Base-by-base conservation (phyloP, 2,797 vertebrate genomes). In the Chelon auratus region DNA sequence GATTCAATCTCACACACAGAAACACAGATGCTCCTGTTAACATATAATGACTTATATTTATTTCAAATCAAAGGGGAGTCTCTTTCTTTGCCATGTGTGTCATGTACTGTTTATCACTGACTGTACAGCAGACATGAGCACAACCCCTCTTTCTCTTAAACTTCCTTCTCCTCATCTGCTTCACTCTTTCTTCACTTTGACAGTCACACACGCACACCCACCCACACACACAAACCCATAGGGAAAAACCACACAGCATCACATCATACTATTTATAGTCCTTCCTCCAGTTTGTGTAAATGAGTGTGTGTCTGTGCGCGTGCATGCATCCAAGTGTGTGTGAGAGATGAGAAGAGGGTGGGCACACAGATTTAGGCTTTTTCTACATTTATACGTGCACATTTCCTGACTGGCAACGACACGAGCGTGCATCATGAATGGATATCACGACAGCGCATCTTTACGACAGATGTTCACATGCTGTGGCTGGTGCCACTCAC, bases 181-280 rank as follows among this genome's bases (percentile, higher is more conserved):
- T 77, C 75, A 43, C 68, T 37, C 81, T 76, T 83, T 70, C 79
- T 73, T 81, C 88, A 78, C 67, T 87, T 87, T 92, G 91, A 91
- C 92, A 91, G 86, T 91, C 88, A 84, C 87, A 93, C 83, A 81
- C 86, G 82, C 89, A 81, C 89, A 85, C 86, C 92, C 84, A 83
- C 89, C 83, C 87, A 92, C 84, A 83, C 77, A 83, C 83, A 88
- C 80, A 89, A 86, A 91, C 90, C 91, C 91, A 92, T 81, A 76
- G 92, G 90, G 90, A 92, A 77, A 87, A 92, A 89, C 89, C 91
- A 87, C 91, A 89, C 89, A 90, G 86, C 87, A 90, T 90, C 88
- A 81, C 89, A 93, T 93, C 91, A 92, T 90, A 91, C 93, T 94
- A 94, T 94, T 94, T 93, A 93, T 93, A 93, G 91, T 84, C 84